phyloP scores from a whole-genome alignment of 2,113 vertebrate genomes.

The Laterallus jamaicensis region DNA sequence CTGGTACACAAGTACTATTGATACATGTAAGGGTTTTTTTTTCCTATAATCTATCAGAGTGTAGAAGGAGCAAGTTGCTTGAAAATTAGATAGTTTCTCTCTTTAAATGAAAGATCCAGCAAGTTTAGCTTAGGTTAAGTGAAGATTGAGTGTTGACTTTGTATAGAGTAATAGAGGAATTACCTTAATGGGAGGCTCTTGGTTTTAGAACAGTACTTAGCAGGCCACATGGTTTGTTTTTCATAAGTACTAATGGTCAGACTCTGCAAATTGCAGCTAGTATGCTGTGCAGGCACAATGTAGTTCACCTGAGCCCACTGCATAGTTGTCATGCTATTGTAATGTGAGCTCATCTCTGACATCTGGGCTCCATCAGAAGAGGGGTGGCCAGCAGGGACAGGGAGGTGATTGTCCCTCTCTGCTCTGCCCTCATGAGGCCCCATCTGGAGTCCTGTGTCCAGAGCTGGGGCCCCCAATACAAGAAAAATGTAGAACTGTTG shows the following conservation, averaged over 20 bases:
- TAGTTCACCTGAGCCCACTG: background rate
- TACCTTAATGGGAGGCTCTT: background rate
- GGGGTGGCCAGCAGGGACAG: too few relatives aligned
- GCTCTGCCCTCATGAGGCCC: too few relatives aligned
- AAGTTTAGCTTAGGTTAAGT: background rate
- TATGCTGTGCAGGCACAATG: fast-evolving
- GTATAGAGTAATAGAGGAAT: background rate
- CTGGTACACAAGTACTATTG: background rate
- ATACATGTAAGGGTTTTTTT: background rate
- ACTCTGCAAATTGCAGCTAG: background rate
- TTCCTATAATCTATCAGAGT: background rate
- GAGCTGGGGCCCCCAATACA: too few relatives aligned
- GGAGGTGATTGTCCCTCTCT: too few relatives aligned
- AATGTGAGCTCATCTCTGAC: background rate
- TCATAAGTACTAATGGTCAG: background rate
- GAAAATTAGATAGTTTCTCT: background rate
- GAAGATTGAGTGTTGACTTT: background rate
- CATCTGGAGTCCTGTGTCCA: too few relatives aligned
- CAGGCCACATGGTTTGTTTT: background rate
- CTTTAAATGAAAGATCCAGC: background rate
- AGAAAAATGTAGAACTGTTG: too few relatives aligned
- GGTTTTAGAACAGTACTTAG: background rate
- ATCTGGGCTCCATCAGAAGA: too few relatives aligned
- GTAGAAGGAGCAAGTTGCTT: background rate
- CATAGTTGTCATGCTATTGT: background rate